Evolutionary conservation across 2,888 invertebrate genomes (phyloP).

Genomic region (Blastobasis adustella): DNA sequence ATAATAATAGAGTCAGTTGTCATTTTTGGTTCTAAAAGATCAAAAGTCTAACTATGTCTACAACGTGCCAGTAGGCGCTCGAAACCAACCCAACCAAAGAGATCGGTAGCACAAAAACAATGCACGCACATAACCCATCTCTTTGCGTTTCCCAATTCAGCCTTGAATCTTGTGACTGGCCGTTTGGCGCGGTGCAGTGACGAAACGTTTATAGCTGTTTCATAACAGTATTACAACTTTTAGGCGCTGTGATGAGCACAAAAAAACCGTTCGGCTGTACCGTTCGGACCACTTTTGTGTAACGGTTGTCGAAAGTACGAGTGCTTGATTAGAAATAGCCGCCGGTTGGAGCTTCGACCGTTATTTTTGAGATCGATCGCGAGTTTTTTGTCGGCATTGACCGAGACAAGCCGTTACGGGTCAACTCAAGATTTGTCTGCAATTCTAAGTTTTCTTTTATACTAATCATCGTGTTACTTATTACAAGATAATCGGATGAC

Average conservation of each 20-base stretch:
- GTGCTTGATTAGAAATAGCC: constrained; percentile 67
- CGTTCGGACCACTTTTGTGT: constrained; percentile 67
- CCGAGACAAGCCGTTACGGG: constrained; percentile 14
- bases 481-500: no score
- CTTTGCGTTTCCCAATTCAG: constrained; percentile 29
- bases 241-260: constrained; percentile 49
- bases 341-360: constrained; percentile 43
- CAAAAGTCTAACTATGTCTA: no score
- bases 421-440: background rate
- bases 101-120: no score
- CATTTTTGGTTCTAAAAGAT: no score
- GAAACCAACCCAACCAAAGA: no score
- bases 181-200: constrained; percentile 26
- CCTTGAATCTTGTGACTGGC: constrained; percentile 28
- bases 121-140: constrained; percentile 3
- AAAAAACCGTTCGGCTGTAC: constrained; percentile 58
- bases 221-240: constrained; percentile 69
- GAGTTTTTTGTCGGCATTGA: constrained; percentile 18
- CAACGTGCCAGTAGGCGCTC: no score
- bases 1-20: no score
- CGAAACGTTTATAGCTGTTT: constrained; percentile 56
- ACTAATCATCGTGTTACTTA: no score
- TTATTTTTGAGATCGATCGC: constrained; percentile 21
- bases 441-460: no score
- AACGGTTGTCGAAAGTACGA: constrained; percentile 54